Evolutionary conservation across 2,888 invertebrate species (phyloP).

Genomic region (Amblyteles armatorius): DNA sequence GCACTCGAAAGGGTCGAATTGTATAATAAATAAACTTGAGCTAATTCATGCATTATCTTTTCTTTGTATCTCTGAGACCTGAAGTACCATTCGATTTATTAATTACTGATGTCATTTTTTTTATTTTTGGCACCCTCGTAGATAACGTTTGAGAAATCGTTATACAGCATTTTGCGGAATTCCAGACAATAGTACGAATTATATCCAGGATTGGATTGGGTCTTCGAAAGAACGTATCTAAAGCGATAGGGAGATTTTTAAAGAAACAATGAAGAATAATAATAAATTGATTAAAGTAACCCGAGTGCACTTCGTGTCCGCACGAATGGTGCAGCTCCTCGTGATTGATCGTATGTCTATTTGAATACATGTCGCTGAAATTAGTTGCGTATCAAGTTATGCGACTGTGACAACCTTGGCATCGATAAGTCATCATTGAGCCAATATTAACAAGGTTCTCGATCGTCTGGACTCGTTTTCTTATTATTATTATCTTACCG

Average conservation of each 20-base stretch:
- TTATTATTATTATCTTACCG: neutral
- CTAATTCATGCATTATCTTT: neutral
- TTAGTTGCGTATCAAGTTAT: constrained; percentile 32
- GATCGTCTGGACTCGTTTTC: constrained; percentile 20
- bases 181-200: no score
- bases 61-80: no score
- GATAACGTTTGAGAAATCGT: no score
- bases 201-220: no score
- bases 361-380: neutral
- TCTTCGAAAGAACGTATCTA: no score
- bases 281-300: neutral
- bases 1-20: neutral
- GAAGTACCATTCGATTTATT: no score
- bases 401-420: constrained; percentile 53
- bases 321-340: neutral
- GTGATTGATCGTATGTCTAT: neutral
- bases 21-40: neutral
- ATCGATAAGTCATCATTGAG: constrained; percentile 59
- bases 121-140: no score
- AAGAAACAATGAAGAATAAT: neutral
- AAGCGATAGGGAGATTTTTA: no score
- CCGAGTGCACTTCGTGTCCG: neutral
- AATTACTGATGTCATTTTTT: no score
- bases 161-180: no score
- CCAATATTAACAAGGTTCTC: constrained; percentile 31